phyloP scores from a whole-genome alignment of 2,888 invertebrate genomes.

The Oconnorella tubifera region DNA sequence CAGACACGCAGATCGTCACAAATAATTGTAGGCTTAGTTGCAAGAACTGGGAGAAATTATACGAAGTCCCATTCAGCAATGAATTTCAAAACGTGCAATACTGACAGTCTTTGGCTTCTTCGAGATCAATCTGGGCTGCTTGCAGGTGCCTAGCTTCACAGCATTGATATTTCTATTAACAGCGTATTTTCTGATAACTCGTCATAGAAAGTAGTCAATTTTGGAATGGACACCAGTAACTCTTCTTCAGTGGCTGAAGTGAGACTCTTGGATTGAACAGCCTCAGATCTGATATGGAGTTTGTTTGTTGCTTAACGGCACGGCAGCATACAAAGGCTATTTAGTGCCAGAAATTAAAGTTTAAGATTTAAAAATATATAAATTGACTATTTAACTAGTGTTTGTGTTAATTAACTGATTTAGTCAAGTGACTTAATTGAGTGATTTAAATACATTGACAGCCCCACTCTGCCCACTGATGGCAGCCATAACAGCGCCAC shows the following conservation, averaged over 20 bases:
- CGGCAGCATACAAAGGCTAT: too few relatives aligned
- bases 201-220: not conserved
- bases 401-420: too few relatives aligned
- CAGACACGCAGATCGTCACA: slow-evolving; percentile 7
- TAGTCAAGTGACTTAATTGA: too few relatives aligned
- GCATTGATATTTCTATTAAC: not conserved
- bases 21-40: slow-evolving; percentile 13
- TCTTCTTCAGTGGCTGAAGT: slow-evolving; percentile 5
- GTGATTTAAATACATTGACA: too few relatives aligned
- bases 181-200: not conserved
- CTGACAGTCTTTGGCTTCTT: not conserved
- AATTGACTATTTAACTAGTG: too few relatives aligned
- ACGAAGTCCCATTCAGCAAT: not conserved
- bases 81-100: not conserved
- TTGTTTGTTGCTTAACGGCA: too few relatives aligned
- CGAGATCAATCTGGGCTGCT: not conserved
- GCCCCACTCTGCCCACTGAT: too few relatives aligned
- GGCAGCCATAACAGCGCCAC: too few relatives aligned
- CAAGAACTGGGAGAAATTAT: not conserved
- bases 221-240: slow-evolving; percentile 2
- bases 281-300: slow-evolving; percentile 7
- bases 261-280: slow-evolving; percentile 8
- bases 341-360: too few relatives aligned
- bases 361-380: too few relatives aligned
- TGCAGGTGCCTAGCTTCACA: not conserved